Base-by-base conservation (phyloP, 2,113 vertebrate genomes). In the Beaufortia kweichowensis region DNA sequence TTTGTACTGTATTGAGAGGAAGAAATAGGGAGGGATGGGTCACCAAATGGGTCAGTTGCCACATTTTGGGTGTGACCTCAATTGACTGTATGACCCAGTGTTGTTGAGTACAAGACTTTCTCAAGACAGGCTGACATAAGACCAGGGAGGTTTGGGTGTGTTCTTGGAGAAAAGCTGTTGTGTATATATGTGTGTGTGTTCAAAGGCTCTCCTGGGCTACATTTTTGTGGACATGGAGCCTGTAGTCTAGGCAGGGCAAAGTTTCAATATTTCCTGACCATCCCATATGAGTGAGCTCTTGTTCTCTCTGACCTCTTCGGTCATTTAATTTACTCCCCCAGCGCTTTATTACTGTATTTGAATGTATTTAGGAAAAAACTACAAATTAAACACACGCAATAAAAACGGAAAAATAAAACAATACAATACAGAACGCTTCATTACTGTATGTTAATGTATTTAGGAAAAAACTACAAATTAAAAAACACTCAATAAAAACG, bases 131-230 rank as follows among this genome's bases (percentile, higher is more conserved):
- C 62, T 46, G 55, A n/a, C 61, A 55, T 65, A 50, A 75, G 41
- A 75, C 50, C 53, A 69, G 64, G 70, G 71, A 70, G 75, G 68
- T 61, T 73, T 75, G 80, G 76, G 80, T 79, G 80, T 78, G 80
- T 61, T 75, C 48, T 26, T 29, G 43, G 31, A 67, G 55, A 28
- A 50, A 67, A 48, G 64, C 53, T 28, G 39, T 4, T 48, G 46
- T 57, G 26, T 46, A 28, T 69, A 21, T 43, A 21, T 80, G 55
- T 65, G 68, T 79, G 39, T 80, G 53, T 57, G 50, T 71, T 71
- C 31, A 35, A 53, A 71, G 55, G 24, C 46, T 77, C 62, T 70
- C 43, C 66, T 78, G 66, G 66, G 66, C 66, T 26, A 61, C 68
- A 73, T 75, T 78, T 78, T 64, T 64, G 26, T 31, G 43, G 65